Percentiles rank a stretch among this genome's conserved stretches.
phyloP scores from a whole-genome alignment of 2,888 invertebrate genomes.

The Catocala nupta region DNA sequence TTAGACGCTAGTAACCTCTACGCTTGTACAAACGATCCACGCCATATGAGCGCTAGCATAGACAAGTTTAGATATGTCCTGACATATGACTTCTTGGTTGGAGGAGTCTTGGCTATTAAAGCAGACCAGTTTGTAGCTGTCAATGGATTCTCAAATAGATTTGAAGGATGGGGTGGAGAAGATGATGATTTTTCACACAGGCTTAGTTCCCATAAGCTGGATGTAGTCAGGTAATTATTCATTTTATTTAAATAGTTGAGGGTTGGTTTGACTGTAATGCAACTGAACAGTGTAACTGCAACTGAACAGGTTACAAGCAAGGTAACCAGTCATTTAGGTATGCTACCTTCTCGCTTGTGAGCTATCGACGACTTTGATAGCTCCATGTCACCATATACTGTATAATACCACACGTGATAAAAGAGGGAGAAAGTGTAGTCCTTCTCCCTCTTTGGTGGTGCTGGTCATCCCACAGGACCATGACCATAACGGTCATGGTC shows the following conservation, averaged over 20 bases:
- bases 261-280: background rate
- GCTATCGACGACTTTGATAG: too few relatives aligned
- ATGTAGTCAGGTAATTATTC: slow-evolving; percentile 64
- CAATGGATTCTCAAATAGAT: slow-evolving; percentile 79
- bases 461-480: too few relatives aligned
- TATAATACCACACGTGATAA: too few relatives aligned
- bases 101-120: slow-evolving; percentile 76
- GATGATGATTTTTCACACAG: slow-evolving; percentile 77
- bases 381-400: too few relatives aligned
- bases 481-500: too few relatives aligned
- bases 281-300: background rate
- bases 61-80: slow-evolving; percentile 89
- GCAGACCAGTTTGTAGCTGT: slow-evolving; percentile 67
- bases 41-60: slow-evolving; percentile 96
- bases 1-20: slow-evolving; percentile 93
- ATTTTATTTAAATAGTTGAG: too few relatives aligned
- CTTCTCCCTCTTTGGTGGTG: too few relatives aligned
- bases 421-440: too few relatives aligned
- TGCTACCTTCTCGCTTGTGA: too few relatives aligned
- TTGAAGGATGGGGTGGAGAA: slow-evolving; percentile 81
- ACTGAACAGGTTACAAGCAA: background rate
- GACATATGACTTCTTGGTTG: slow-evolving; percentile 48
- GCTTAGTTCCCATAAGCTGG: slow-evolving; percentile 58
- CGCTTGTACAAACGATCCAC: slow-evolving; percentile 91
- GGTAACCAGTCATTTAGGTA: too few relatives aligned